Percentiles rank a stretch among this genome's conserved stretches.
phyloP scores from a whole-genome alignment of 1,140 invertebrate species.

The Drosophila sp. region DNA sequence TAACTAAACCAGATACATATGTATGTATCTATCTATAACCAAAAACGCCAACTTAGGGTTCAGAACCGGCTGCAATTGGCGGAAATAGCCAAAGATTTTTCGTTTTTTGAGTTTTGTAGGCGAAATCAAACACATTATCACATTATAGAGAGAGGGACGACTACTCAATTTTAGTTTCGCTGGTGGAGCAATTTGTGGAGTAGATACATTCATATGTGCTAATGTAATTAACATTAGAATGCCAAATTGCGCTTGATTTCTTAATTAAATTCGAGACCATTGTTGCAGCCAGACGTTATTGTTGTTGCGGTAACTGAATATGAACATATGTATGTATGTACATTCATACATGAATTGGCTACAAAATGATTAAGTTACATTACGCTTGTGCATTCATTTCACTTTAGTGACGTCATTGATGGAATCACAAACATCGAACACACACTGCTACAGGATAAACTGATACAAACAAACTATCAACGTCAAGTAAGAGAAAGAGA shows the following conservation, averaged over 20 bases:
- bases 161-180: neutral
- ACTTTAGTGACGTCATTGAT: too few relatives aligned
- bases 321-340: conserved; percentile 1
- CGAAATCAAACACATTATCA: conserved; percentile 12
- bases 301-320: conserved; percentile 1
- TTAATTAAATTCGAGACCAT: neutral
- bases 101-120: conserved; percentile 22
- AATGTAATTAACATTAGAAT: conserved; percentile 37
- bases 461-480: too few relatives aligned
- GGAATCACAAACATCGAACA: too few relatives aligned
- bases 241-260: conserved; percentile 23
- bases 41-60: conserved; percentile 45
- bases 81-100: conserved; percentile 11
- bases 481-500: too few relatives aligned
- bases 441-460: too few relatives aligned
- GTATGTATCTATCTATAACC: conserved; percentile 21
- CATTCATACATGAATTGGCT: neutral
- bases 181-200: neutral
- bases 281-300: neutral
- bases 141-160: neutral
- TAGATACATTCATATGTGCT: neutral
- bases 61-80: conserved; percentile 44
- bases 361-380: too few relatives aligned
- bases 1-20: conserved; percentile 34
- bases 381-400: too few relatives aligned